Conservation (phyloP, 2,797 vertebrate species). For the Lagorchestes hirsutus region DNA sequence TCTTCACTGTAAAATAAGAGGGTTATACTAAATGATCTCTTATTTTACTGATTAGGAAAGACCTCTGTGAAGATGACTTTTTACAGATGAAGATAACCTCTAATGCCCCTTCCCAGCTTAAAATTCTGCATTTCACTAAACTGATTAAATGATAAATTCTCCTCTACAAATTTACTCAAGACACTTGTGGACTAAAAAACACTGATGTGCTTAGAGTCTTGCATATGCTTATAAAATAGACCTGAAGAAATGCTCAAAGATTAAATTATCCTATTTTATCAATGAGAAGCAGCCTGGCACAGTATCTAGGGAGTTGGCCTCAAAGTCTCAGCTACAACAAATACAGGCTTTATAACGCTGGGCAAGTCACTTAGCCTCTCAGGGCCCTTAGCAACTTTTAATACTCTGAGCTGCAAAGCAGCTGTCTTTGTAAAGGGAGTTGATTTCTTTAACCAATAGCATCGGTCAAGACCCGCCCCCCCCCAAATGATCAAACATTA, state of each 20-base stretch:
- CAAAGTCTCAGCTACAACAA: not conserved
- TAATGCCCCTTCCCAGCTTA: no score
- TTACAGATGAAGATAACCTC: no score
- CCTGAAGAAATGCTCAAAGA: not conserved
- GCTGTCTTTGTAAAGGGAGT: not conserved
- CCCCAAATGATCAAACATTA: not conserved
- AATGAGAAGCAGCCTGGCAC: not conserved
- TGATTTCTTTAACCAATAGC: not conserved
- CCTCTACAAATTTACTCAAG: no score
- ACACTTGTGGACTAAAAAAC: not conserved
- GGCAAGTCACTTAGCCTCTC: not conserved
- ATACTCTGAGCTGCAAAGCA: not conserved
- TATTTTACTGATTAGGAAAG: not conserved
- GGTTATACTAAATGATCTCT: not conserved
- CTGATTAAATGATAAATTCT: not conserved
- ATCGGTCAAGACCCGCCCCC: not conserved
- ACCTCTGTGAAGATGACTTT: not conserved
- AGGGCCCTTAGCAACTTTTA: not conserved
- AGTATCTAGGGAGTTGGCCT: not conserved
- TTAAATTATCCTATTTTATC: not conserved
- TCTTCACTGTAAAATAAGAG: not conserved
- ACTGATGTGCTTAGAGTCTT: not conserved
- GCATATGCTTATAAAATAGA: not conserved
- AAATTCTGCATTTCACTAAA: no score
- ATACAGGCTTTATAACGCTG: not conserved